Evolutionary conservation across 2,113 vertebrate species (phyloP), one percentile per base, ranked within the genome.

Genomic region (Muscicapa adusta): DNA sequence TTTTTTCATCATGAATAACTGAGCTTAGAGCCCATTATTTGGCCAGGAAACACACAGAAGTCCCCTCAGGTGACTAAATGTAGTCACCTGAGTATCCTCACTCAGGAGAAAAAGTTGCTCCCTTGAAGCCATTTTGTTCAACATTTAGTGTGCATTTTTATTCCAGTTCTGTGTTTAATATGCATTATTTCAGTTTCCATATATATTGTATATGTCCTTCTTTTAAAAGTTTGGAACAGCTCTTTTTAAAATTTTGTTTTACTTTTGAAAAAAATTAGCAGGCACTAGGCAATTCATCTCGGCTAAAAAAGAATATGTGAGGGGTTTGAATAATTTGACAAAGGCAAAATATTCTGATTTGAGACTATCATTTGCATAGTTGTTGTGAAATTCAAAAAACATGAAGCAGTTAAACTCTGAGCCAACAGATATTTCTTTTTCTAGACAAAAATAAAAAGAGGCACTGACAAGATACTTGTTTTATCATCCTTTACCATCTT

Each of bases 11-110:
- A 5, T 85, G 62, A 95, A 83, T 93, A 94, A 93, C 93, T 81
- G 66, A 89, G 54, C 94, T 89, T 89, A 85, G 70, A 85, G 77
- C 19, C 81, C 81, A 85, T 95, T 94, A 97, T 89, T 95, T 94
- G 81, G 84, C 58, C 70, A 85, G 77, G 38, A 91, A 94, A 76
- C 20, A 66, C 83, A 91, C 73, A 79, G 8, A 91, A 92, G 57
- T 79, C 66, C 45, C 48, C 50, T 51, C 50, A 51, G 25, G 50
- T 75, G 57, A 60, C n/a, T 91, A 91, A 87, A 38, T 78, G 67
- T 50, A 78, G 77, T 82, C 88, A 85, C 70, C 34, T 79, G 47
- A 85, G 20, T 72, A 25, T 89, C 33, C 50, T 94, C 42, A 72
- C 36, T 18, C 80, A 62, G 45, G 51, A 94, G 54, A 50, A 47